phyloP scores from a whole-genome alignment of 92 coral and sea anemone genomes.

The Siderastrea siderea region DNA sequence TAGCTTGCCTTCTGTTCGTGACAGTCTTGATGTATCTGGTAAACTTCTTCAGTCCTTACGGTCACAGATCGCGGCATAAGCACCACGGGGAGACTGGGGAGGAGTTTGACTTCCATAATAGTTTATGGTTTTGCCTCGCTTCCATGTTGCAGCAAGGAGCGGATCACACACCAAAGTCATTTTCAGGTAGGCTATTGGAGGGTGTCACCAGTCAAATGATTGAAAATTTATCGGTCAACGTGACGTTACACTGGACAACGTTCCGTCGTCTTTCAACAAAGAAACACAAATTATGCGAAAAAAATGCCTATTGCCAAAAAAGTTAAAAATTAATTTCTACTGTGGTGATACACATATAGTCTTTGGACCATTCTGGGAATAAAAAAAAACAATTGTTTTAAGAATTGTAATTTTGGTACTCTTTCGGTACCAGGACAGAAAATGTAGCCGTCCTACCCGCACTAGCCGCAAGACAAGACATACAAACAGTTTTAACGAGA shows the following conservation, averaged over 20 bases:
- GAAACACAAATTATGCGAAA: background rate
- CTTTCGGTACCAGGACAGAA: too few relatives aligned
- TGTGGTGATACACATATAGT: too few relatives aligned
- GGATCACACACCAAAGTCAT: conserved; percentile 84
- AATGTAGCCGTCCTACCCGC: too few relatives aligned
- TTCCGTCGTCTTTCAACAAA: background rate
- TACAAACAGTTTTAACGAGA: too few relatives aligned
- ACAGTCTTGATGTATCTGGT: conserved; percentile 69
- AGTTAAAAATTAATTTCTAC: too few relatives aligned
- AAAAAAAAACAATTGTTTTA: too few relatives aligned
- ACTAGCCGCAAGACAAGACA: too few relatives aligned
- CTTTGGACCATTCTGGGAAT: too few relatives aligned
- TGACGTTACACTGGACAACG: too few relatives aligned
- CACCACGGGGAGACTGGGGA: conserved; percentile 62
- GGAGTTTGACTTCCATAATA: conserved; percentile 78
- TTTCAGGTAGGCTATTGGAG: conserved; percentile 60
- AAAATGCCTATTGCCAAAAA: too few relatives aligned
- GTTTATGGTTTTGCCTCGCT: conserved; percentile 86
- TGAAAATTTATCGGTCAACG: too few relatives aligned
- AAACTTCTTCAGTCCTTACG: conserved; percentile 87
- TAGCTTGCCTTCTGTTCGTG: conserved; percentile 81
- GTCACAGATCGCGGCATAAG: conserved; percentile 51
- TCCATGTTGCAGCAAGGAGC: conserved; percentile 92
- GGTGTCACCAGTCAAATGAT: background rate
- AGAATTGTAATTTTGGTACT: too few relatives aligned